A percentile compares a stretch with the other conserved stretches of the same genome.
phyloP scores from a whole-genome alignment of 2,888 invertebrate genomes.

The Tetranychus piercei region DNA sequence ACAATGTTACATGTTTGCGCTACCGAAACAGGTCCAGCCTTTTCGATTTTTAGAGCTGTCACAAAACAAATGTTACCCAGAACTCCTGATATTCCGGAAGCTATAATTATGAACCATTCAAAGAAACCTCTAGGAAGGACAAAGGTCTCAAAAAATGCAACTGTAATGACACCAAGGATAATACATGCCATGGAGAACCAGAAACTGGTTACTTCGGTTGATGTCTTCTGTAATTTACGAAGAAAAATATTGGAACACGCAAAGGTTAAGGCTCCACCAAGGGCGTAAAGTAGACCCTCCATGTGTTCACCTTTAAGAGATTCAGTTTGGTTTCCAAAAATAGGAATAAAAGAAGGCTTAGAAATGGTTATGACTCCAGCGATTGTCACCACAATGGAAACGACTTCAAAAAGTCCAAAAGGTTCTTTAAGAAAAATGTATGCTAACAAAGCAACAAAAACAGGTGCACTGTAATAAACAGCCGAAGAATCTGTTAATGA shows the following conservation, averaged over 20 bases:
- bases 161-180: neutral
- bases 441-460: constrained; percentile 9
- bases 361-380: constrained; percentile 9
- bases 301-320: constrained; percentile 2
- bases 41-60: constrained; percentile 12
- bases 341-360: constrained; percentile 8
- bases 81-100: neutral
- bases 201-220: neutral
- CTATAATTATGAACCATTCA: neutral
- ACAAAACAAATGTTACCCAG: constrained; percentile 10
- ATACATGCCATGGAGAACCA: constrained; percentile 11
- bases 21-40: constrained; percentile 10
- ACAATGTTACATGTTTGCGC: constrained; percentile 15
- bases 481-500: constrained; percentile 12
- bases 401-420: constrained; percentile 10
- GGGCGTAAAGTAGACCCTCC: constrained; percentile 7
- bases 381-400: neutral
- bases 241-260: constrained; percentile 8
- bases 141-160: neutral
- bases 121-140: neutral
- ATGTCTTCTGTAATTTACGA: constrained; percentile 14
- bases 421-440: constrained; percentile 11
- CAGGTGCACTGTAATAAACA: constrained; percentile 10
- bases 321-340: constrained; percentile 7
- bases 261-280: constrained; percentile 2